Percentiles rank a stretch among this genome's conserved stretches.
Evolutionary conservation across 2,797 vertebrate genomes (phyloP).

Genomic region (Brachymystax lenok): DNA sequence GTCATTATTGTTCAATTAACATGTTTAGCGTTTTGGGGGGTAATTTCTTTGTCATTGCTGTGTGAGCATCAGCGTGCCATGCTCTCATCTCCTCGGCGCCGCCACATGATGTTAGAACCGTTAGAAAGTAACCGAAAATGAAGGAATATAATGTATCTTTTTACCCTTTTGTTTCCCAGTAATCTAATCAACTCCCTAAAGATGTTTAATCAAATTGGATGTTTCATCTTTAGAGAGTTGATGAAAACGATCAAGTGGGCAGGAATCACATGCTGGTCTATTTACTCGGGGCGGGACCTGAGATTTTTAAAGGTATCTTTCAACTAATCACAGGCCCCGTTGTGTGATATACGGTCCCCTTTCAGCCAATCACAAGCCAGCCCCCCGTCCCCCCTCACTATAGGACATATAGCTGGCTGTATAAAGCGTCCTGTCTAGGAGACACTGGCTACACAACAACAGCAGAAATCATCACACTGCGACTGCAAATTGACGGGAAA

Average conservation of each 20-base stretch:
- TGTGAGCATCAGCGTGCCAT: no score
- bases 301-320: neutral
- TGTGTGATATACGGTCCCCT: neutral
- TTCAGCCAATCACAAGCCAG: neutral
- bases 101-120: no score
- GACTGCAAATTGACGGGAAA: neutral
- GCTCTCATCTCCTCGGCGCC: no score
- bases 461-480: neutral
- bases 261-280: conserved; percentile 11
- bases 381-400: neutral
- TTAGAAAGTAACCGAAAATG: no score
- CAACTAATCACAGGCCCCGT: neutral
- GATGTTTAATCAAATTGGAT: neutral
- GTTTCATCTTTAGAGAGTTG: no score
- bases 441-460: neutral
- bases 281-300: conserved; percentile 18
- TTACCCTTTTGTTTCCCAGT: no score
- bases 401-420: neutral
- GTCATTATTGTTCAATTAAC: no score
- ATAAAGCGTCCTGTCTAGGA: neutral
- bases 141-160: no score
- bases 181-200: neutral
- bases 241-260: conserved; percentile 5
- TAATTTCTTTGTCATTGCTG: no score
- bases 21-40: no score